Percentiles rank a stretch among this genome's conserved stretches.
Evolutionary conservation across 2,113 vertebrate species (phyloP).

Genomic region (Blennius ocellaris): DNA sequence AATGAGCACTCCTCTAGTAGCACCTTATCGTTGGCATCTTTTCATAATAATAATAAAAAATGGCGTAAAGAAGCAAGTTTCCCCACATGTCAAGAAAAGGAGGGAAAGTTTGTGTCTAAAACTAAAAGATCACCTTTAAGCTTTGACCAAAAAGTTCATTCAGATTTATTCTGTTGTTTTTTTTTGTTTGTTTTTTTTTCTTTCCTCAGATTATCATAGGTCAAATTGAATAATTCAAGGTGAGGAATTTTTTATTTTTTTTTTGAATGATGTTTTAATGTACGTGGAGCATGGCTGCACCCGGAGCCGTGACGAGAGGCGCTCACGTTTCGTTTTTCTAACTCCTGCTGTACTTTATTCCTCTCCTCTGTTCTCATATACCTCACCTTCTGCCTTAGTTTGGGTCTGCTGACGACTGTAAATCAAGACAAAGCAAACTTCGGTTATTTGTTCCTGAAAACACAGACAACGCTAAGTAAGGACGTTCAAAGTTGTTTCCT

Average conservation of each 20-base stretch:
- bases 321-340: slow-evolving; percentile 46
- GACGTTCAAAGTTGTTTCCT: slow-evolving; percentile 79
- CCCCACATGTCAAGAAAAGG: slow-evolving; percentile 10
- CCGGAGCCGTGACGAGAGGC: slow-evolving; percentile 40
- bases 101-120: slow-evolving; percentile 44
- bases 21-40: slow-evolving; percentile 36
- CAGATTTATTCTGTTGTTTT: slow-evolving; percentile 39
- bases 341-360: slow-evolving; percentile 72
- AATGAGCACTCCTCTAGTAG: slow-evolving; percentile 22
- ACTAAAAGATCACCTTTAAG: slow-evolving; percentile 59
- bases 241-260: slow-evolving; percentile 52
- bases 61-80: neutral
- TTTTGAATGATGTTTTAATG: slow-evolving; percentile 6
- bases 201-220: slow-evolving; percentile 37
- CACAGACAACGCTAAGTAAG: slow-evolving; percentile 72
- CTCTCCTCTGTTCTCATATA: slow-evolving; percentile 83
- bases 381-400: slow-evolving; percentile 88
- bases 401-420: slow-evolving; percentile 84
- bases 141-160: slow-evolving; percentile 71
- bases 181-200: slow-evolving; percentile 30
- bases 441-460: slow-evolving; percentile 84
- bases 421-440: slow-evolving; percentile 83
- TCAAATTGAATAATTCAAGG: slow-evolving; percentile 53
- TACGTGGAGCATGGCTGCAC: slow-evolving; percentile 51
- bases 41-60: slow-evolving; percentile 18